Evolutionary conservation across 2,888 invertebrate genomes (phyloP), one percentile per base, ranked within the genome.

Genomic region (Linnaemya vulpina): DNA sequence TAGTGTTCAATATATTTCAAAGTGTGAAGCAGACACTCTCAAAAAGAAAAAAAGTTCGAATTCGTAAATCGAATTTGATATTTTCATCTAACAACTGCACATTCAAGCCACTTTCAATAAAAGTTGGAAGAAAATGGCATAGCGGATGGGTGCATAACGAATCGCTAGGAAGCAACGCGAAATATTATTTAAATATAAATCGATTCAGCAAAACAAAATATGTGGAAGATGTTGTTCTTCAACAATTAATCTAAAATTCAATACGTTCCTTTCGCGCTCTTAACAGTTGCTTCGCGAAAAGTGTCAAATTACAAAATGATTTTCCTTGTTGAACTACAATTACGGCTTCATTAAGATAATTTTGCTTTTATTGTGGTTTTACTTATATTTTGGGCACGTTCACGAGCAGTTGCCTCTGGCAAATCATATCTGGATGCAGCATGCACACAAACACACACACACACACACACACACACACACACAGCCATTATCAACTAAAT

Each of bases 351-450:
- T 76, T 82, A 63, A 35, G 38, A 63, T 30, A 35, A 46, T 35
- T 62, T 78, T 1, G 22, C 58, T 35, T 15, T 15, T 15, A 22
- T 43, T 60, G 3, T 35, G 7, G 13, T 15, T 62, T 30, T 22
- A 38, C 82, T 82, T 78, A 82, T 82, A 75, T 75, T 65, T 75
- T 51, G 65, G 74, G 74, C 85, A 85, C 85, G 85, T 78, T 85
- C 78, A 60, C 43, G 20, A 51, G 53, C 10, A 25, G 55, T 78
- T 65, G 67, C 73, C 68, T 46, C 53, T 73, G 53, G 13, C 43
- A 63, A 78, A 82, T 82, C 58, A 75, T 85, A 85, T 82, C 82
- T 60, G 63, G 8, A 9, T 67, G 13, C 55, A 40, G 55, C 53
- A 35, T 82, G 62, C 70, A 74, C 53, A 30, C 30, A 30, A 3